phyloP scores from a whole-genome alignment of 2,888 invertebrate species.

The Tethea ocularis region DNA sequence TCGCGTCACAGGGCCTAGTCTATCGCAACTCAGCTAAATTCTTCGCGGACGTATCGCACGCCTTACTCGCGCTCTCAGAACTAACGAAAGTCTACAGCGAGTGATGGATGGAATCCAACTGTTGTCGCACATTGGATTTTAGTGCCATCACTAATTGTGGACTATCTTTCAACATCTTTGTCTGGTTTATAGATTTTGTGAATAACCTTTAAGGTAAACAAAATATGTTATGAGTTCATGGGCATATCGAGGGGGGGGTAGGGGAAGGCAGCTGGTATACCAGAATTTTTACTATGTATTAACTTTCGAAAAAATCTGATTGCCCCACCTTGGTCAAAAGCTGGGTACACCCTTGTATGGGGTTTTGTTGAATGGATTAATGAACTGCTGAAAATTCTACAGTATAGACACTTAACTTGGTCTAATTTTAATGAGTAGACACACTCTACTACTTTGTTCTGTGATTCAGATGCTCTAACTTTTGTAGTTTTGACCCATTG shows the following conservation, averaged over 20 bases:
- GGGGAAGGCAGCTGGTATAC: no score
- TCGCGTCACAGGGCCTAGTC: constrained; percentile 58
- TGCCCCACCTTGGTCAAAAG: no score
- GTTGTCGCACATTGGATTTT: constrained; percentile 76
- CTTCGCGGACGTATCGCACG: constrained; percentile 56
- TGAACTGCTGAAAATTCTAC: constrained; percentile 16
- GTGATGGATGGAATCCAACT: constrained; percentile 80
- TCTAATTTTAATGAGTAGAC: no score
- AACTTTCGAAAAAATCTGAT: no score
- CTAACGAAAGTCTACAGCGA: constrained; percentile 66
- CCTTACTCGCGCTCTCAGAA: constrained; percentile 47
- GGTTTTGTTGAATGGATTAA: constrained; percentile 7
- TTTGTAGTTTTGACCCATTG: no score
- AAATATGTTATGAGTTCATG: no score
- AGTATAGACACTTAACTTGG: no score
- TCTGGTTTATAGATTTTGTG: constrained; percentile 33
- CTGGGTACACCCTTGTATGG: no score
- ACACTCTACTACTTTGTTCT: constrained; percentile 14
- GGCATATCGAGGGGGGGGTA: no score
- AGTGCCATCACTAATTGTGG: constrained; percentile 78
- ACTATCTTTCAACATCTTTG: constrained; percentile 62
- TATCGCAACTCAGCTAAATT: constrained; percentile 59
- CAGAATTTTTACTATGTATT: no score
- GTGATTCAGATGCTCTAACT: not conserved
- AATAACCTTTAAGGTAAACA: constrained; percentile 34